phyloP scores from a whole-genome alignment of 2,797 vertebrate genomes.

The Geotrypetes seraphini region DNA sequence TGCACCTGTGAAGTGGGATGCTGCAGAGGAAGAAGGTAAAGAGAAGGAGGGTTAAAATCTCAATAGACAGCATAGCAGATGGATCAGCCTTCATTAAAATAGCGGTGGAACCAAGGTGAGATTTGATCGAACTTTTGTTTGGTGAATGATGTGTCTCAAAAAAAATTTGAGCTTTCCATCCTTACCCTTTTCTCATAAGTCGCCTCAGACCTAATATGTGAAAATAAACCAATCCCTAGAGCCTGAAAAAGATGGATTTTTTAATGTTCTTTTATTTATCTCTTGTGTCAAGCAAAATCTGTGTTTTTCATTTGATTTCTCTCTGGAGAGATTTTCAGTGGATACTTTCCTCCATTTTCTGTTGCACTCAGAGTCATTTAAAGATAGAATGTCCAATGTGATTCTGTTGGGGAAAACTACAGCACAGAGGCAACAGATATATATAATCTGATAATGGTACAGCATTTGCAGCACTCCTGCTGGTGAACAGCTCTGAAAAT shows the following conservation, averaged over 20 bases:
- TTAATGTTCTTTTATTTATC: neutral
- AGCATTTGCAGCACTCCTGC: neutral
- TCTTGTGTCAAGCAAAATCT: neutral
- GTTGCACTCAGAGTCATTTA: fast-evolving
- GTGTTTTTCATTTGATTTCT: neutral
- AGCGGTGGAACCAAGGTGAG: neutral
- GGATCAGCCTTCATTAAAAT: neutral
- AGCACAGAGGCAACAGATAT: neutral
- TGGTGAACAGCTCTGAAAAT: neutral
- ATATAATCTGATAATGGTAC: neutral
- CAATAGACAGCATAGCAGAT: neutral
- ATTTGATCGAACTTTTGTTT: no score
- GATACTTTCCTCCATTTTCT: neutral
- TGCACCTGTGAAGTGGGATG: no score
- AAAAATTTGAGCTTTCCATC: neutral
- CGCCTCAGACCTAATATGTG: no score
- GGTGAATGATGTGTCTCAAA: neutral
- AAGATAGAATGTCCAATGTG: neutral
- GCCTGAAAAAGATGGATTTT: neutral
- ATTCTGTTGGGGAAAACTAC: neutral
- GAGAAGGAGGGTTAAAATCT: neutral
- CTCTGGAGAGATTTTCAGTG: neutral
- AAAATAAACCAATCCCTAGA: neutral
- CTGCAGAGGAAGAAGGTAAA: neutral
- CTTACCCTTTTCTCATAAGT: neutral